Conservation (phyloP, 2,113 vertebrate species). For the Phyllostomus hastatus region DNA sequence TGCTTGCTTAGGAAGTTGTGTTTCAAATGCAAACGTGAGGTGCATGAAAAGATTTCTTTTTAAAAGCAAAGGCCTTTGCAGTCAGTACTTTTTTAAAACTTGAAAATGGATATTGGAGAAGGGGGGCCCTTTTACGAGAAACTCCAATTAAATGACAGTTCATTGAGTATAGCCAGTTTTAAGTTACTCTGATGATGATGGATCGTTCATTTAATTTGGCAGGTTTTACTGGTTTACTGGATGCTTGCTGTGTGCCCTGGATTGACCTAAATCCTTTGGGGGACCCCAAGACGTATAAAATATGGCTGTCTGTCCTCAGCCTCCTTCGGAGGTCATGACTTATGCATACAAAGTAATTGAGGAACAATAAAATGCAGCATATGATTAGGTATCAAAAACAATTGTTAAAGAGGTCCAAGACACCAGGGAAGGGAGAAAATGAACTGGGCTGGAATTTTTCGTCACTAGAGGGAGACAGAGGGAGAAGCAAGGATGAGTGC, state of each 20-base stretch:
- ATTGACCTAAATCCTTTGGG: slow-evolving; percentile 45
- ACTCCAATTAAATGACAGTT: slow-evolving; percentile 66
- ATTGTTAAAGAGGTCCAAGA: background rate
- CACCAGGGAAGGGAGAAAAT: background rate
- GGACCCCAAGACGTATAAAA: slow-evolving; percentile 48
- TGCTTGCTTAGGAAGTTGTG: slow-evolving; percentile 38
- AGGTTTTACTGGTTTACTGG: slow-evolving; percentile 63
- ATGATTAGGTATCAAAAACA: background rate
- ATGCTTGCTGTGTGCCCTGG: slow-evolving; percentile 39
- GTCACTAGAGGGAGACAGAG: slow-evolving; percentile 34
- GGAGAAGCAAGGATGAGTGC: background rate
- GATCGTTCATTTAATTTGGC: slow-evolving; percentile 66
- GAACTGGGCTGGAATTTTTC: background rate
- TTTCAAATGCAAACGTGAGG: slow-evolving; percentile 61
- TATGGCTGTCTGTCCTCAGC: slow-evolving; percentile 23
- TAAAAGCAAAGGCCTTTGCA: slow-evolving; percentile 67
- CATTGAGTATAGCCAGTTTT: slow-evolving; percentile 36
- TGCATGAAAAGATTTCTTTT: slow-evolving; percentile 57
- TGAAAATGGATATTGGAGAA: slow-evolving; percentile 67
- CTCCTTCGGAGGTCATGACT: slow-evolving; percentile 16
- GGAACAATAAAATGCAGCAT: slow-evolving; percentile 1
- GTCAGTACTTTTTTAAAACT: slow-evolving; percentile 48
- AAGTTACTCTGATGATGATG: slow-evolving; percentile 61
- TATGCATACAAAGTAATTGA: slow-evolving; percentile 31
- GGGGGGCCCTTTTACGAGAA: slow-evolving; percentile 61